phyloP scores from a whole-genome alignment of 2,888 invertebrate species.

The Linnaemya vulpina region DNA sequence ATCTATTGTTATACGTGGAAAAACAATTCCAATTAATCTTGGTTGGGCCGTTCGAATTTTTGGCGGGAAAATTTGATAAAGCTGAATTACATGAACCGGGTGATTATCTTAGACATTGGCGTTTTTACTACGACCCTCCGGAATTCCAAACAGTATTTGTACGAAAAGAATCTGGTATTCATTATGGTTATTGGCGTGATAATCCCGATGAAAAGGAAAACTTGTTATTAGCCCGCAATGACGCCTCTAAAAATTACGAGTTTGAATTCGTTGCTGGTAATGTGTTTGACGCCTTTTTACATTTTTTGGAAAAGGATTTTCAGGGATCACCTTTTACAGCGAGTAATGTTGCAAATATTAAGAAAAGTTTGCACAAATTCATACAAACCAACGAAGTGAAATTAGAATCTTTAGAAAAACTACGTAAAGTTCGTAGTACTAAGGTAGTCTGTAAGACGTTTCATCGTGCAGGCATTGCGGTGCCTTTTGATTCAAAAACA shows the following conservation, averaged over 20 bases:
- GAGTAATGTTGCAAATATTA: constrained; percentile 85
- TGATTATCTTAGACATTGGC: constrained; percentile 91
- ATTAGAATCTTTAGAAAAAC: constrained; percentile 84
- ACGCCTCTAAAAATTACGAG: constrained; percentile 87
- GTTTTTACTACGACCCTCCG: constrained; percentile 96
- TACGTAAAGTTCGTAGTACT: constrained; percentile 86
- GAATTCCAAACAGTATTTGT: constrained; percentile 94
- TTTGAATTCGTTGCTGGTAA: constrained; percentile 87
- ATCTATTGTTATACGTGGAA: constrained; percentile 86
- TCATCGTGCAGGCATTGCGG: constrained; percentile 92
- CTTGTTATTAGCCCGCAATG: constrained; percentile 90
- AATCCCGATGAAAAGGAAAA: constrained; percentile 88
- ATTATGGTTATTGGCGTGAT: constrained; percentile 96
- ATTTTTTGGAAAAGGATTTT: constrained; percentile 80
- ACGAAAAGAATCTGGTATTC: constrained; percentile 88
- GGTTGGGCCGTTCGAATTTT: constrained; percentile 94
- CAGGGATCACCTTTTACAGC: constrained; percentile 86
- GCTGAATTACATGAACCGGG: constrained; percentile 84
- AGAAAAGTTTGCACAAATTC: constrained; percentile 86
- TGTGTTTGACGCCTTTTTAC: constrained; percentile 79
- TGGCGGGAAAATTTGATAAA: constrained; percentile 86
- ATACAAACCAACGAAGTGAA: constrained; percentile 86
- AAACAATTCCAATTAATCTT: constrained; percentile 87
- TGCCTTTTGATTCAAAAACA: constrained; percentile 91
- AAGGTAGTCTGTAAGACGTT: constrained; percentile 88